A percentile compares a stretch with the other conserved stretches of the same genome.
Evolutionary conservation across 1,140 invertebrate genomes (phyloP).

Genomic region (Diachasma alloeum): DNA sequence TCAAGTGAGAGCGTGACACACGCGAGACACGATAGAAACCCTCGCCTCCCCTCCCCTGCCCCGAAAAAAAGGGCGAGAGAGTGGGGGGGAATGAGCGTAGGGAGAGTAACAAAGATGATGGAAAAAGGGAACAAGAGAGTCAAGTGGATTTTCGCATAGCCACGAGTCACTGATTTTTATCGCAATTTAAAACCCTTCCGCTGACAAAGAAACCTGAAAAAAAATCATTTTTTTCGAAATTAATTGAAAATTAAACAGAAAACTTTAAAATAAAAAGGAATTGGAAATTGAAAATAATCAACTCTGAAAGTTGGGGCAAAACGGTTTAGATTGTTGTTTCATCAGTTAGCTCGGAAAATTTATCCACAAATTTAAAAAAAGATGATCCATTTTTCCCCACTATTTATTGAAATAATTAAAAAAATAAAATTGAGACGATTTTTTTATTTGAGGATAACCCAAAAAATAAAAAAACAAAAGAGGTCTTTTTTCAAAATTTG

Average conservation of each 20-base stretch:
- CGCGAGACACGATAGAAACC: conserved; percentile 1
- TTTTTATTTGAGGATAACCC: no score
- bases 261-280: not conserved
- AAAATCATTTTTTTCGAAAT: not conserved
- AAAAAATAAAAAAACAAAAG: no score
- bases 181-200: not conserved
- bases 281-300: not conserved
- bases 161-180: not conserved
- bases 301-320: not conserved
- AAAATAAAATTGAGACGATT: no score
- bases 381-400: no score
- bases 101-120: not conserved
- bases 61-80: not conserved
- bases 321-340: no score
- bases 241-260: no score
- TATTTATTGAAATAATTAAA: no score
- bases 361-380: no score
- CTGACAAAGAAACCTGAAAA: not conserved
- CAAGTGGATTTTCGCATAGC: not conserved
- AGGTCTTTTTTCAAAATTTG: no score
- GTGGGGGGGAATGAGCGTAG: not conserved
- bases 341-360: no score
- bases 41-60: not conserved
- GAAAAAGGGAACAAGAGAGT: not conserved
- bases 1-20: conserved; percentile 9